These are phyloP conservation scores for Drosophila rubida DNA, from an alignment of 2,888 invertebrate genomes.

Conservation along the genomic window DNA sequence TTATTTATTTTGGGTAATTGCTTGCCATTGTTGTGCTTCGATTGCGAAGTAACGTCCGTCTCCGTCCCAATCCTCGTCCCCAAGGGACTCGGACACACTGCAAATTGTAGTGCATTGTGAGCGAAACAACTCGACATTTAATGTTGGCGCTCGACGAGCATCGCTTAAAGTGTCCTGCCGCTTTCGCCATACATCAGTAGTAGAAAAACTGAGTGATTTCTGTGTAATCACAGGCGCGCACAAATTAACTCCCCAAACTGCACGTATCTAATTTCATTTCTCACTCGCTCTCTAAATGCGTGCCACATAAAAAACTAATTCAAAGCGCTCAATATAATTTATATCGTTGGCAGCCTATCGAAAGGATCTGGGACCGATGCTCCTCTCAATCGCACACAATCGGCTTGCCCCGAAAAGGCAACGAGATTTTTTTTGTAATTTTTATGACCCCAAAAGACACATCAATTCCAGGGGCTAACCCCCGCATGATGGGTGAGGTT, in stretches of 20 bases:
- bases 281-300: slow-evolving; percentile 70
- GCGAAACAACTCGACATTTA: slow-evolving; percentile 50
- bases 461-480: slow-evolving; percentile 70
- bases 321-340: slow-evolving; percentile 78
- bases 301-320: slow-evolving; percentile 78
- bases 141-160: slow-evolving; percentile 12
- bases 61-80: slow-evolving; percentile 42
- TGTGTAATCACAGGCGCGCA: slow-evolving; percentile 57
- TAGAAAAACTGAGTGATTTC: slow-evolving; percentile 8
- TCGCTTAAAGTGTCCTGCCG: slow-evolving; percentile 28
- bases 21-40: slow-evolving; percentile 73
- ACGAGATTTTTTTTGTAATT: slow-evolving; percentile 73
- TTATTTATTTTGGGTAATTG: slow-evolving; percentile 72
- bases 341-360: slow-evolving; percentile 62
- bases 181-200: slow-evolving; percentile 2
- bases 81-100: slow-evolving; percentile 49
- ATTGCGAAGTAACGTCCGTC: slow-evolving; percentile 54
- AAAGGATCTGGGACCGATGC: slow-evolving; percentile 41
- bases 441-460: slow-evolving; percentile 81
- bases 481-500: slow-evolving; percentile 27
- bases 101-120: slow-evolving; percentile 57
- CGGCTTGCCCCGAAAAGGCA: slow-evolving; percentile 65
- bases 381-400: slow-evolving; percentile 67
- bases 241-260: slow-evolving; percentile 62
- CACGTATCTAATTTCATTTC: slow-evolving; percentile 79